Conservation (phyloP, 35 echinoderm and acorn worm species). For the Nesometra sesokonis region DNA sequence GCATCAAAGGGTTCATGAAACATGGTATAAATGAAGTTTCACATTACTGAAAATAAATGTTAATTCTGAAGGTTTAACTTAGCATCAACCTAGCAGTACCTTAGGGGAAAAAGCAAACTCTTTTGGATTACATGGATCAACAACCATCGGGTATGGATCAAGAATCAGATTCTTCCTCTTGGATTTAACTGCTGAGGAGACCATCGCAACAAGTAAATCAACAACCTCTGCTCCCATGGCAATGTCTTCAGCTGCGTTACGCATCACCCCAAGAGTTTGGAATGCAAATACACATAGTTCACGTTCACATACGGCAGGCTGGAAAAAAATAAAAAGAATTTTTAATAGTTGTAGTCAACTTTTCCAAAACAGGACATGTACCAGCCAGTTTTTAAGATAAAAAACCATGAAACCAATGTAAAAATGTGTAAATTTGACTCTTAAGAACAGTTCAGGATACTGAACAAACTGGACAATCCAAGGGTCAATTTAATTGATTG, state of each 20-base stretch:
- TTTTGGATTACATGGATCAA: slow-evolving; percentile 78
- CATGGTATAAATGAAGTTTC: no score
- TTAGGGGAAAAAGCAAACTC: slow-evolving; percentile 90
- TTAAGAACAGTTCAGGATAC: no score
- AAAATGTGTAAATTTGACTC: no score
- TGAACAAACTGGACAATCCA: no score
- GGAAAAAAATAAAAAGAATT: neutral
- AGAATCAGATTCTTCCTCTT: slow-evolving; percentile 74
- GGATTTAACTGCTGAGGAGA: slow-evolving; percentile 60
- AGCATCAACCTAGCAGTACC: slow-evolving; percentile 2
- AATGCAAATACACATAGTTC: slow-evolving; percentile 95
- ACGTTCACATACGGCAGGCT: slow-evolving; percentile 99
- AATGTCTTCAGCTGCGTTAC: slow-evolving; percentile 77
- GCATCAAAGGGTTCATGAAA: no score
- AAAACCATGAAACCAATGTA: no score
- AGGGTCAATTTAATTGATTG: no score
- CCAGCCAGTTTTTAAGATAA: no score
- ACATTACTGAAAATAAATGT: no score
- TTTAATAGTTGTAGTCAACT: no score
- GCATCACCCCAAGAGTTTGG: slow-evolving; percentile 96
- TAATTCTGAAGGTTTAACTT: no score
- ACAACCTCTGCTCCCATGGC: slow-evolving; percentile 96
- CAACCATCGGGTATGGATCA: slow-evolving; percentile 96
- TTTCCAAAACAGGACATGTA: no score
- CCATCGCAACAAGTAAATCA: slow-evolving; percentile 87